A percentile compares a stretch with the other conserved stretches of the same genome.
phyloP scores from a whole-genome alignment of 2,797 vertebrate species.

The Neosalanx taihuensis region DNA sequence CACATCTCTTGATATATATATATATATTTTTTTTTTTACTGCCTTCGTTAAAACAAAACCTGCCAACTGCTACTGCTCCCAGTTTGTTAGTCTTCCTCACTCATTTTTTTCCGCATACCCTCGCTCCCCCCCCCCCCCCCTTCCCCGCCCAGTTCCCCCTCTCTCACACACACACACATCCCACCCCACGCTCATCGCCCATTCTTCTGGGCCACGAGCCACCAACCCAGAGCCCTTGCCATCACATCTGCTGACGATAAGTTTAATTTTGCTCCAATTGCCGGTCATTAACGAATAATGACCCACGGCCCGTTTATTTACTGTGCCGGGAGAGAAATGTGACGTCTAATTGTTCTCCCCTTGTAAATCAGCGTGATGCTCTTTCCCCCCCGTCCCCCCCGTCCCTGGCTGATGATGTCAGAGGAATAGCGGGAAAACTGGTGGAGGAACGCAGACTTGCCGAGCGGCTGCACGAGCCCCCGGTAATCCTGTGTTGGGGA shows the following conservation, averaged over 20 bases:
- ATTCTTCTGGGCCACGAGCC: constrained; percentile 48
- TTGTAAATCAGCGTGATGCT: constrained; percentile 42
- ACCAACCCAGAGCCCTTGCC: constrained; percentile 26
- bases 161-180: not conserved
- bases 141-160: constrained; percentile 17
- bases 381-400: constrained; percentile 19
- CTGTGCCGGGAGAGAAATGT: constrained; percentile 45
- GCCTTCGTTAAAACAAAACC: constrained; percentile 1
- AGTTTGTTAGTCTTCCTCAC: constrained; percentile 11
- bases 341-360: constrained; percentile 57
- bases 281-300: constrained; percentile 56
- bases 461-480: constrained; percentile 63
- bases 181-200: not conserved
- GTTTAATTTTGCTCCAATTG: constrained; percentile 57
- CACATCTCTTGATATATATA: constrained; percentile 4
- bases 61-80: constrained; percentile 48
- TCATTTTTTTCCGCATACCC: constrained; percentile 6
- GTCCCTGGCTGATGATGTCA: constrained; percentile 72
- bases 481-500: constrained; percentile 71
- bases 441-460: too few species aligned
- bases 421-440: not conserved
- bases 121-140: constrained; percentile 1
- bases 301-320: constrained; percentile 46
- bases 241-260: constrained; percentile 63
- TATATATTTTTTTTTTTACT: too few species aligned